Evolutionary conservation across 2,113 vertebrate species (phyloP).

Genomic region (Carollia perspicillata): DNA sequence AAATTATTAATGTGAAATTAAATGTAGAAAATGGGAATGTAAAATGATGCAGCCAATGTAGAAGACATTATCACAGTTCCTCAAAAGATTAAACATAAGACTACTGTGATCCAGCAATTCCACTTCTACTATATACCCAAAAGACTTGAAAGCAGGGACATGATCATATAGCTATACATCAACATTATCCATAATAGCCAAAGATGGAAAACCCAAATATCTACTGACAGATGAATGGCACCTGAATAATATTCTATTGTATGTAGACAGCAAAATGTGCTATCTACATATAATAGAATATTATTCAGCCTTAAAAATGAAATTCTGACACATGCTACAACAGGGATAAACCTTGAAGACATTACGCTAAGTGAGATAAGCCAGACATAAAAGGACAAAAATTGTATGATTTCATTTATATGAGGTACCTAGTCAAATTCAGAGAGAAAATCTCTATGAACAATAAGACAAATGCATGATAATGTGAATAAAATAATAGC

Average conservation of each 20-base stretch:
- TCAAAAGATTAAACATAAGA: not conserved
- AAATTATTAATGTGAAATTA: conserved; percentile 28
- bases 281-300: not conserved
- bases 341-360: not conserved
- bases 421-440: not conserved
- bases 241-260: too few species aligned
- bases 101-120: not conserved
- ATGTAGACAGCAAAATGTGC: not conserved
- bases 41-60: not conserved
- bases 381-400: not conserved
- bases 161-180: not conserved
- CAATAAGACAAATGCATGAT: not conserved
- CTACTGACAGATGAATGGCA: not conserved
- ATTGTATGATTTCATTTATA: not conserved
- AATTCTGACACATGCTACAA: not conserved
- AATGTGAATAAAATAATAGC: not conserved
- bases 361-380: not conserved
- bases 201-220: not conserved
- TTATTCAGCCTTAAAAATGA: not conserved
- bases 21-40: not conserved
- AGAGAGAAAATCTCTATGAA: not conserved
- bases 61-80: not conserved
- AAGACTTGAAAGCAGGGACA: not conserved
- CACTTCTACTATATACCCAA: not conserved
- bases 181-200: not conserved